phyloP scores from a whole-genome alignment of 2,797 vertebrate genomes.

The Ciconia nigra region DNA sequence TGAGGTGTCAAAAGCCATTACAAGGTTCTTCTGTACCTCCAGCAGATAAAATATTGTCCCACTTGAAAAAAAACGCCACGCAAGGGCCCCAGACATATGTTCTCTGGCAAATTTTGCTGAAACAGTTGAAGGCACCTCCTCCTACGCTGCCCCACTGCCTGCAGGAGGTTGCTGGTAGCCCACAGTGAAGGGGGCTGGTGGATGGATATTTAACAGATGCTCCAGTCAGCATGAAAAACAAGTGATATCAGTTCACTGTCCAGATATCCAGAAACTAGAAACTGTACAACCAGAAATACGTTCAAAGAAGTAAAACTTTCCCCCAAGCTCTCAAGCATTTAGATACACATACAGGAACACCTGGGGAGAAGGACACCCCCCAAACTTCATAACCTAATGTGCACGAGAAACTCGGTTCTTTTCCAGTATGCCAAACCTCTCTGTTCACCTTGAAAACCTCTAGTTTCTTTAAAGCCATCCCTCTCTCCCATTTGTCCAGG shows the following conservation, averaged over 20 bases:
- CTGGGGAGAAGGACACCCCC: neutral
- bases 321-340: neutral
- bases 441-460: neutral
- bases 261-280: neutral
- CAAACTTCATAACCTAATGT: neutral
- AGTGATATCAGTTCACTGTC: neutral
- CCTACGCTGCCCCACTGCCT: neutral
- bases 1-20: neutral
- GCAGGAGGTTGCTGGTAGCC: neutral
- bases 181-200: neutral
- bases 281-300: neutral
- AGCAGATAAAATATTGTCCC: neutral
- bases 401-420: neutral
- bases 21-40: neutral
- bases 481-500: neutral
- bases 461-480: neutral
- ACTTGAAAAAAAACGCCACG: neutral
- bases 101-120: neutral
- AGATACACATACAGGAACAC: neutral
- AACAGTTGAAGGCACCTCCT: neutral
- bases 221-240: neutral
- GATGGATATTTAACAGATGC: neutral
- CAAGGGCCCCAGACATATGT: neutral
- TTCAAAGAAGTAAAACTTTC: neutral
- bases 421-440: neutral